Evolutionary conservation across 1,140 invertebrate genomes (phyloP).

Genomic region (Chelonus insularis): DNA sequence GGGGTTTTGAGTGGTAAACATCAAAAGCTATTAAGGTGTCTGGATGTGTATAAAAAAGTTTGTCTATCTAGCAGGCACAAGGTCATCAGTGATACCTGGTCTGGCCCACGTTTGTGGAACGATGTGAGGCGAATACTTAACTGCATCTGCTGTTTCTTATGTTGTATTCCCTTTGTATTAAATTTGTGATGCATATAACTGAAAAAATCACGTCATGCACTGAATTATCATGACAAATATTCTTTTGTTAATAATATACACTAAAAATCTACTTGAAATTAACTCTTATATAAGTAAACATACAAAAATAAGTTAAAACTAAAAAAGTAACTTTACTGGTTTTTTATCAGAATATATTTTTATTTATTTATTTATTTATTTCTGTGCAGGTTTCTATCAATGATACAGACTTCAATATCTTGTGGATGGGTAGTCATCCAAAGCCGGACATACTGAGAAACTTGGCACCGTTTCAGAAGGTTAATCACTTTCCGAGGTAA

Average conservation of each 20-base stretch:
- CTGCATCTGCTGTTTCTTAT: background rate
- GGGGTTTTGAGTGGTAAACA: background rate
- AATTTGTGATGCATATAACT: too few species aligned
- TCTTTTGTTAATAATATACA: background rate
- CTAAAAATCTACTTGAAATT: too few species aligned
- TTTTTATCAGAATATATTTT: background rate
- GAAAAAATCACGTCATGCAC: too few species aligned
- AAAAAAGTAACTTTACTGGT: too few species aligned
- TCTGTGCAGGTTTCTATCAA: constrained; percentile 52
- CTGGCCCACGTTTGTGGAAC: background rate
- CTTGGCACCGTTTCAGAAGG: constrained; percentile 81
- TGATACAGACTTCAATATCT: constrained; percentile 78
- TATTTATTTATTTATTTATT: background rate
- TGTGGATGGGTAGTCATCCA: constrained; percentile 90
- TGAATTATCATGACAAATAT: background rate
- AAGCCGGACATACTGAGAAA: constrained; percentile 83
- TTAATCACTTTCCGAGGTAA: constrained; percentile 93
- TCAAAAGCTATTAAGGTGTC: background rate
- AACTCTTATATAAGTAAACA: too few species aligned
- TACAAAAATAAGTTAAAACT: too few species aligned
- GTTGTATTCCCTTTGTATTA: background rate
- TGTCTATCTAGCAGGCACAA: background rate
- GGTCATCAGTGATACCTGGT: constrained; percentile 3
- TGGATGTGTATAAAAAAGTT: background rate
- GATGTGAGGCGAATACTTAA: constrained; percentile 20